Conservation (phyloP, 1,140 invertebrate species). For the Dreissena rostriformis region DNA sequence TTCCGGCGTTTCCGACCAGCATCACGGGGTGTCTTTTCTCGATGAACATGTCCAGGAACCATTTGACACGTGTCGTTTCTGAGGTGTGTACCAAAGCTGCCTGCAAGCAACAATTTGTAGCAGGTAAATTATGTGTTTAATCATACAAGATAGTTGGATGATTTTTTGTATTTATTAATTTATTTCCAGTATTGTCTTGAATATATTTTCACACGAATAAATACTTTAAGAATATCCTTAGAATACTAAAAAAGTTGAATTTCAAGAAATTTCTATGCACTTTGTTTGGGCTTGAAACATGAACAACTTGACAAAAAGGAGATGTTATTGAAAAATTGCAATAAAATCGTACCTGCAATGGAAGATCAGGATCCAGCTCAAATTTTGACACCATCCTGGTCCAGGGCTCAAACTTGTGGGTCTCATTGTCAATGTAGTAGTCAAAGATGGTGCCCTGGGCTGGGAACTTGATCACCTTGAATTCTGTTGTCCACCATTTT, state of each 20-base stretch:
- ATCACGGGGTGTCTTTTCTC: slow-evolving; percentile 94
- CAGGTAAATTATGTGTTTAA: no score
- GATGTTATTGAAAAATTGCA: no score
- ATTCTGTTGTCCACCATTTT: slow-evolving; percentile 98
- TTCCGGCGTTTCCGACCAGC: slow-evolving; percentile 93
- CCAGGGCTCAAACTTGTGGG: slow-evolving; percentile 95
- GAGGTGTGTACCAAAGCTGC: slow-evolving; percentile 95
- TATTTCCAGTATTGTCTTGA: no score
- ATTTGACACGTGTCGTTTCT: slow-evolving; percentile 94
- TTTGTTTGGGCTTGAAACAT: no score
- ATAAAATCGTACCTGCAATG: slow-evolving; percentile 87
- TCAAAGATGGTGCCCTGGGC: slow-evolving; percentile 92
- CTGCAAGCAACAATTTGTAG: slow-evolving; percentile 77
- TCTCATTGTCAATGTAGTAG: slow-evolving; percentile 95
- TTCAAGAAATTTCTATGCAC: no score
- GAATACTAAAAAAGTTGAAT: no score
- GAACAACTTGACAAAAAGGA: no score
- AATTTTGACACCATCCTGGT: slow-evolving; percentile 93
- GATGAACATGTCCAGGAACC: slow-evolving; percentile 95
- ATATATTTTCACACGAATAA: no score
- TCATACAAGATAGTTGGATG: no score
- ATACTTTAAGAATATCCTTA: no score
- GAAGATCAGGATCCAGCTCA: slow-evolving; percentile 94
- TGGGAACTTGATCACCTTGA: slow-evolving; percentile 97
- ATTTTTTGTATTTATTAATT: no score